Conservation (phyloP, 2,888 invertebrate genomes). For the Ashinkailepas kermadecensis region DNA sequence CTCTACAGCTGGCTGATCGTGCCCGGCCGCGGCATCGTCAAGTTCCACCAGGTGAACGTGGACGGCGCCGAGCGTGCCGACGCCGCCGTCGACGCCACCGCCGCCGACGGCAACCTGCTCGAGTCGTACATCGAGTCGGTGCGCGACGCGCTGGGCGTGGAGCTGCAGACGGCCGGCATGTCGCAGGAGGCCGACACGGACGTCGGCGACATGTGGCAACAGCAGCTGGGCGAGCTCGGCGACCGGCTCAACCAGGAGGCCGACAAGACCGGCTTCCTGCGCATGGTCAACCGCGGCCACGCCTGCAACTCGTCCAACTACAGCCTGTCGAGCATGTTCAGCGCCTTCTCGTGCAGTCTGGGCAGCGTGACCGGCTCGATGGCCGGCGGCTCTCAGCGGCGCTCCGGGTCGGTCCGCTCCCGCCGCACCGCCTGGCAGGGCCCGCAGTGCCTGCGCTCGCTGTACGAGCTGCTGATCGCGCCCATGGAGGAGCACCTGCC, state of each 20-base stretch:
- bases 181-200: slow-evolving; percentile 44
- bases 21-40: slow-evolving; percentile 58
- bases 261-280: slow-evolving; percentile 64
- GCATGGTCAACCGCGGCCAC: slow-evolving; percentile 81
- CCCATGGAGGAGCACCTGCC: slow-evolving; percentile 86
- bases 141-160: slow-evolving; percentile 60
- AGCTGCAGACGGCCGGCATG: slow-evolving; percentile 35
- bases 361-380: slow-evolving; percentile 45
- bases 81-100: no score
- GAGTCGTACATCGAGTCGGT: slow-evolving; percentile 63
- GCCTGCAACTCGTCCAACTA: slow-evolving; percentile 90
- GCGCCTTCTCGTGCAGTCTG: slow-evolving; percentile 57
- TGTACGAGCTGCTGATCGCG: slow-evolving; percentile 79
- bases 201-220: slow-evolving; percentile 51
- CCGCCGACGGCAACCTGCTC: slow-evolving; percentile 42
- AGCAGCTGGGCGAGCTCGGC: slow-evolving; percentile 50
- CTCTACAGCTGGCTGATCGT: slow-evolving; percentile 78
- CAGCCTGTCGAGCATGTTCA: slow-evolving; percentile 80
- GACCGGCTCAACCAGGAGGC: slow-evolving; percentile 51
- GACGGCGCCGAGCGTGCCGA: not conserved
- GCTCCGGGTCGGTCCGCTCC: slow-evolving; percentile 54
- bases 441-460: slow-evolving; percentile 70
- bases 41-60: slow-evolving; percentile 58
- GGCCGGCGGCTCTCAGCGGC: slow-evolving; percentile 39
- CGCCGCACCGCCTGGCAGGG: slow-evolving; percentile 65